Base-by-base conservation (phyloP, 2,888 invertebrate genomes). In the Caenorhabditis wallacei region DNA sequence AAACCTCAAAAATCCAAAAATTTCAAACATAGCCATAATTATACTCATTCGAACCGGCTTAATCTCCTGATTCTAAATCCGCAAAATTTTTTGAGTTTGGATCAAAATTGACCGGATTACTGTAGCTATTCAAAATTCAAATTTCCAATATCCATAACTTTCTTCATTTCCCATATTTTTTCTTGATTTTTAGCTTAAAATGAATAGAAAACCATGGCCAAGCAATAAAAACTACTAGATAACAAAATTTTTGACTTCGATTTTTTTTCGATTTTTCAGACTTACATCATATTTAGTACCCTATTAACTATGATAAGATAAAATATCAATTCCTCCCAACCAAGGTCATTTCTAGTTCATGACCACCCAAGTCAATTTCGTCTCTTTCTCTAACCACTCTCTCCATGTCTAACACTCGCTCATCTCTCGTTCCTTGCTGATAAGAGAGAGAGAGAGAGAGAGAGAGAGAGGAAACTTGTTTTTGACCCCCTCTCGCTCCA, bases 401-500 rank as follows among this genome's bases (percentile, higher is more conserved):
- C 69, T 46, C 26, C 16, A 2, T 26, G 30, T 46, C 37, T 18
- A 22, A 56, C 18, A 30, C 46, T 57, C 35, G 57, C 37, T 56
- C 68, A 5, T 26, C 43, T 24, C 5, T 46, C 10, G 2, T 26
- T 1, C 3, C n/a, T 20, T 24, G 22, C 1, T 53, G 53, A 53
- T 53, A 24, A 53, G 13, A 22, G 5, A 24, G n/a, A n/a, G n/a
- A n/a, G n/a, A n/a, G n/a, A n/a, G 61, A 61, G n/a, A 43, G 26
- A n/a, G n/a, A n/a, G n/a, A n/a, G 61, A 61, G n/a, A 43, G 26
- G 61, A 61, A 61, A 61, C 61, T 43, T 61, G 61, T 61, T 61
- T 61, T 61, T 61, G 61, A 61, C 61, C 61, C 43, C 43, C 8
- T 61, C 43, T 61, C 43, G 61, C 43, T 43, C 61, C 43, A 24